A percentile compares a stretch with the other conserved stretches of the same genome.
Conservation (phyloP, 2,888 invertebrate genomes). For the Eilema griseolum region DNA sequence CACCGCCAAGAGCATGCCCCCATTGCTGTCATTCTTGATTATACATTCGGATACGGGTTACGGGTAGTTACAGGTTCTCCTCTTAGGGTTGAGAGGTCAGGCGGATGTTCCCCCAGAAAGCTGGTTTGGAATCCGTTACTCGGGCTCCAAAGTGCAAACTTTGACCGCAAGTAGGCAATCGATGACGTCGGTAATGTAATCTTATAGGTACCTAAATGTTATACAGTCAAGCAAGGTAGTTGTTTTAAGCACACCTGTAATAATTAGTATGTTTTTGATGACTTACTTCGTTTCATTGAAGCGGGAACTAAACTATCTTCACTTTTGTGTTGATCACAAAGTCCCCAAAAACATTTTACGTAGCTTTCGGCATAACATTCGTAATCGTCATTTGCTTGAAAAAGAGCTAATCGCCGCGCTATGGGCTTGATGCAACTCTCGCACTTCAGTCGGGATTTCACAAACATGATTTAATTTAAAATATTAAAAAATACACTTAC, state of each 20-base stretch:
- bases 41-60: too few species aligned
- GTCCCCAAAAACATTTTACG: slow-evolving; percentile 77
- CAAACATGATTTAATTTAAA: slow-evolving; percentile 47
- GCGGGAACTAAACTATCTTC: slow-evolving; percentile 52
- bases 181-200: too few species aligned
- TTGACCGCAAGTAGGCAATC: too few species aligned
- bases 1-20: neutral
- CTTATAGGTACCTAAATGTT: too few species aligned
- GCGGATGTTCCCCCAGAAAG: neutral
- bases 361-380: slow-evolving; percentile 77
- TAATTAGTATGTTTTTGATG: neutral
- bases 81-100: neutral
- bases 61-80: neutral
- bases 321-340: slow-evolving; percentile 73
- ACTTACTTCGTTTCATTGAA: slow-evolving; percentile 32
- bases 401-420: slow-evolving; percentile 63
- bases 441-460: slow-evolving; percentile 57
- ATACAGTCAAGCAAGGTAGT: too few species aligned
- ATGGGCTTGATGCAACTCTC: slow-evolving; percentile 64
- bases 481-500: slow-evolving; percentile 7
- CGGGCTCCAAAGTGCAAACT: neutral
- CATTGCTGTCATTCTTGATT: too few species aligned
- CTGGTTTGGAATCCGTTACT: neutral
- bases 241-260: too few species aligned
- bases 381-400: slow-evolving; percentile 65